Evolutionary conservation across 2,888 invertebrate species (phyloP).

Genomic region (Hydrotaea cyrtoneurina): DNA sequence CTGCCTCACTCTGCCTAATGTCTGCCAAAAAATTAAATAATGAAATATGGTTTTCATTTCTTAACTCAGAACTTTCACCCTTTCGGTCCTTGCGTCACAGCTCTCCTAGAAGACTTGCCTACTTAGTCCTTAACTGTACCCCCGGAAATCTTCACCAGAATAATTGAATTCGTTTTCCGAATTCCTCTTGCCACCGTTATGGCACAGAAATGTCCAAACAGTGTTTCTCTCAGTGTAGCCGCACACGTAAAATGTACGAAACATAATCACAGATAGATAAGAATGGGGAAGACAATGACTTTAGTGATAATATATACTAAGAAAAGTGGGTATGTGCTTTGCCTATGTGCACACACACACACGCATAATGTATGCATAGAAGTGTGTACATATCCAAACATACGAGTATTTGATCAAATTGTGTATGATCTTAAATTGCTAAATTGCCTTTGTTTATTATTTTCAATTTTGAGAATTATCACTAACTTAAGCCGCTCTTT

Average conservation of each 20-base stretch:
- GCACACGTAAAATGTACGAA: not conserved
- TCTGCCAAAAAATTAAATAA: no score
- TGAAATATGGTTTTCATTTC: no score
- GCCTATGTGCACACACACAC: not conserved
- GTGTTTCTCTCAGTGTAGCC: not conserved
- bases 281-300: constrained; percentile 16
- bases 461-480: constrained; percentile 56
- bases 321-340: not conserved
- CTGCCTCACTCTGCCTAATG: no score
- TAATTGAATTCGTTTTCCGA: no score
- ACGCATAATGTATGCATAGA: not conserved
- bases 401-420: constrained; percentile 37
- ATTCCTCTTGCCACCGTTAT: no score
- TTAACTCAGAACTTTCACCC: no score
- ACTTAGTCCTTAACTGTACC: no score
- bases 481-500: constrained; percentile 27
- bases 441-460: constrained; percentile 77
- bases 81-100: no score
- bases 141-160: no score
- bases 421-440: constrained; percentile 74
- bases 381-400: not conserved
- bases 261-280: constrained; percentile 33
- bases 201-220: no score
- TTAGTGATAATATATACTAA: not conserved
- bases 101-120: no score